Conservation (phyloP, 2,888 invertebrate species). For the Coenonympha arcania region DNA sequence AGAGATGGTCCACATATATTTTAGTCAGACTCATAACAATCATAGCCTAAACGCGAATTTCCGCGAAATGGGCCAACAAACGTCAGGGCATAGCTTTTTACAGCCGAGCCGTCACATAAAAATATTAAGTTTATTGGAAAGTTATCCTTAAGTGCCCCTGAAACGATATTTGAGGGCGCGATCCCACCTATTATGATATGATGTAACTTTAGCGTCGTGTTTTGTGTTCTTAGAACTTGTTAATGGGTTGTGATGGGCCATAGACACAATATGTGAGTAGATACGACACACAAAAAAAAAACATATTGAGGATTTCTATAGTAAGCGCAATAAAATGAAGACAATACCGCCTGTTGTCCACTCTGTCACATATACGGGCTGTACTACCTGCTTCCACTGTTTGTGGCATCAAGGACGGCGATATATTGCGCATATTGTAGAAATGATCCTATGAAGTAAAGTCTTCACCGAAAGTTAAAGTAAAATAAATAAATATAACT, state of each 20-base stretch:
- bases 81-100: constrained; percentile 48
- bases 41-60: constrained; percentile 44
- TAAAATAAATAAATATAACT: no score
- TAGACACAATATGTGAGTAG: not conserved
- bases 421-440: no score
- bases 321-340: no score
- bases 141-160: constrained; percentile 44
- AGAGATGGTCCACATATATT: not conserved
- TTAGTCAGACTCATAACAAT: constrained; percentile 38
- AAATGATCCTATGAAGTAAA: no score
- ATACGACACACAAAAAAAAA: not conserved
- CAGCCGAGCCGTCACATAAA: constrained; percentile 52
- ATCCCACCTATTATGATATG: constrained; percentile 39
- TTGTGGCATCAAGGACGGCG: no score
- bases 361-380: no score
- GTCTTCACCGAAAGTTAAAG: no score
- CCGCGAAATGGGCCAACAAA: constrained; percentile 45
- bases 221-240: constrained; percentile 38
- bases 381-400: no score
- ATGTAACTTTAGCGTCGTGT: constrained; percentile 28
- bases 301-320: no score
- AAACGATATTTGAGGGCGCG: constrained; percentile 37
- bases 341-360: no score
- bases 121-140: constrained; percentile 61
- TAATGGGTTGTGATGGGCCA: constrained; percentile 26